These are phyloP conservation scores for Epirrita christyi DNA, from an alignment of 2,888 invertebrate genomes.

Conservation along the genomic window DNA sequence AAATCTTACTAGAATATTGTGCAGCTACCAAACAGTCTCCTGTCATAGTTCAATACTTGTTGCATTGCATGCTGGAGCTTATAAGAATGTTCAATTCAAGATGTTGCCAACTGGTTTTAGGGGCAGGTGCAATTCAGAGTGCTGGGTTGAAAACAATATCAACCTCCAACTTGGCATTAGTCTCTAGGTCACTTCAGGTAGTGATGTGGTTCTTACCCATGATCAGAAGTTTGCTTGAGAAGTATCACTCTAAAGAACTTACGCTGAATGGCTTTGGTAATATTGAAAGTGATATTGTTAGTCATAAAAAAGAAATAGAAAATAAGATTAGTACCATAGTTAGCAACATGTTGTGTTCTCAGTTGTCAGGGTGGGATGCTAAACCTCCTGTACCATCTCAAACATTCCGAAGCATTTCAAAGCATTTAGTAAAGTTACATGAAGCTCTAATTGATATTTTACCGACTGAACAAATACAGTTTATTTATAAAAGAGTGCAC, in stretches of 20 bases:
- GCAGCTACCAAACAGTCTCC: slow-evolving; percentile 90
- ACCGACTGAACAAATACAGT: slow-evolving; percentile 91
- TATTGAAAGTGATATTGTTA: slow-evolving; percentile 91
- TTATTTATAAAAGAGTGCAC: slow-evolving; percentile 91
- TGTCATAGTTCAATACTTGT: slow-evolving; percentile 91
- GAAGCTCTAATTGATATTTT: slow-evolving; percentile 95
- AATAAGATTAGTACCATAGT: slow-evolving; percentile 96
- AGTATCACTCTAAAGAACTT: slow-evolving; percentile 79
- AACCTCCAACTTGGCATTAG: slow-evolving; percentile 95
- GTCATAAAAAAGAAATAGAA: slow-evolving; percentile 96
- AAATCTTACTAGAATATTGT: slow-evolving; percentile 97
- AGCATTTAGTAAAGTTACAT: slow-evolving; percentile 95
- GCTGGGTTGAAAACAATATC: slow-evolving; percentile 98
- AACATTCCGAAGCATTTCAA: slow-evolving; percentile 93
- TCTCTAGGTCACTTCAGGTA: slow-evolving; percentile 92
- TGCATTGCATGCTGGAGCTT: slow-evolving; percentile 94
- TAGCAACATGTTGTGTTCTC: slow-evolving; percentile 92
- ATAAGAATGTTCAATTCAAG: slow-evolving; percentile 94
- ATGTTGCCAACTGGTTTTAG: slow-evolving; percentile 96
- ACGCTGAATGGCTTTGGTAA: slow-evolving; percentile 86
- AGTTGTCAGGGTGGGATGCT: slow-evolving; percentile 95
- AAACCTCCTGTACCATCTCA: slow-evolving; percentile 97
- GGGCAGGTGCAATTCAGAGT: slow-evolving; percentile 97
- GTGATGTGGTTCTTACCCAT: slow-evolving; percentile 92
- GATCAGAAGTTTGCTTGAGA: slow-evolving; percentile 88